These are phyloP conservation scores for Buathra laborator DNA, from an alignment of 2,888 invertebrate genomes.

Conservation along the genomic window DNA sequence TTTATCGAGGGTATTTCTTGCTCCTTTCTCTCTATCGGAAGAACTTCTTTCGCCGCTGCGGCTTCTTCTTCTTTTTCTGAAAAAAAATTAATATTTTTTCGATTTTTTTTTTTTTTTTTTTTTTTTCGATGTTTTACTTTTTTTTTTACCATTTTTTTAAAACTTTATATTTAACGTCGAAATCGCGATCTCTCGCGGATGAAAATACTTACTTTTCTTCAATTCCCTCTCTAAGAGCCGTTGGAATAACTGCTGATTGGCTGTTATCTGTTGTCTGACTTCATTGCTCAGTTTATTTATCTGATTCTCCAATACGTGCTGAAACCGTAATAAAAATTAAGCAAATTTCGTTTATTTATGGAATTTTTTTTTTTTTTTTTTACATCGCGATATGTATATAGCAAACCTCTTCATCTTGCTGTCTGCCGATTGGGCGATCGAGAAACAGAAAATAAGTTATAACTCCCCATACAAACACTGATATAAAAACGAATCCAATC, in stretches of 20 bases:
- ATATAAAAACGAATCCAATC: slow-evolving; percentile 82
- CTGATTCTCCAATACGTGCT: slow-evolving; percentile 77
- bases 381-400: slow-evolving; percentile 16
- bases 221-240: slow-evolving; percentile 73
- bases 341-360: not conserved
- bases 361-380: not conserved
- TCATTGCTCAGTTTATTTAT: slow-evolving; percentile 78
- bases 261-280: slow-evolving; percentile 77
- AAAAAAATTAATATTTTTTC: not conserved
- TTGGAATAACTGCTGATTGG: slow-evolving; percentile 78
- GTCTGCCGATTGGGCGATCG: slow-evolving; percentile 84
- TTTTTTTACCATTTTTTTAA: slow-evolving; percentile 33
- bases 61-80: slow-evolving; percentile 68
- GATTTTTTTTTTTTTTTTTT: slow-evolving; percentile 65
- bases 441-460: slow-evolving; percentile 87
- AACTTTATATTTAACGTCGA: slow-evolving; percentile 12
- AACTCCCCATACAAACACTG: slow-evolving; percentile 87
- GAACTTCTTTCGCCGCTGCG: slow-evolving; percentile 18
- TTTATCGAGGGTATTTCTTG: slow-evolving; percentile 18
- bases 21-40: slow-evolving; percentile 58
- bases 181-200: slow-evolving; percentile 34
- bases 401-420: slow-evolving; percentile 76
- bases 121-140: slow-evolving; percentile 54
- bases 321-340: slow-evolving; percentile 48
- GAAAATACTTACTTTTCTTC: slow-evolving; percentile 73